A percentile compares a stretch with the other conserved stretches of the same genome.
phyloP scores from a whole-genome alignment of 2,888 invertebrate genomes.

The Platypus cylindrus region DNA sequence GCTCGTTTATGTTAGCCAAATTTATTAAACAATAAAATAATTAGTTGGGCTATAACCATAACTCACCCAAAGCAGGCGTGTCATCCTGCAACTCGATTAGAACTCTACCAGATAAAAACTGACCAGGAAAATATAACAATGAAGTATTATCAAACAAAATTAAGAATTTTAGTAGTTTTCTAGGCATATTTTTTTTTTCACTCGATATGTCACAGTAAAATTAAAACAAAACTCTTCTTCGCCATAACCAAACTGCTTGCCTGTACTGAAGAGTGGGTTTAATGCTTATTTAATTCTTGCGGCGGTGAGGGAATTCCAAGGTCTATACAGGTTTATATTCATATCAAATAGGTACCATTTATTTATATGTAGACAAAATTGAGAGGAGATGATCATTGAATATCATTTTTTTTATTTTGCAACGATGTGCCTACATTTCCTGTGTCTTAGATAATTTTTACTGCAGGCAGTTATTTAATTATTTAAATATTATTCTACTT shows the following conservation, averaged over 20 bases:
- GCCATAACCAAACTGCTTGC: constrained; percentile 17
- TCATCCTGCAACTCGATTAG: constrained; percentile 88
- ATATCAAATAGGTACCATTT: no score
- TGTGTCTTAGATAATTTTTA: no score
- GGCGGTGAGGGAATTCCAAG: constrained; percentile 24
- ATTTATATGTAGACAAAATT: no score
- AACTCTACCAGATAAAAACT: constrained; percentile 83
- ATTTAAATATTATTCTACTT: no score
- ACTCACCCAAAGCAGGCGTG: constrained; percentile 73
- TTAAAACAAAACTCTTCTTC: neutral
- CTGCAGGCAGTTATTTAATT: no score
- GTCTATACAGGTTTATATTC: constrained; percentile 17
- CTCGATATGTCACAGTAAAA: constrained; percentile 4
- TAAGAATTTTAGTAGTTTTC: constrained; percentile 82
- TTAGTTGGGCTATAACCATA: constrained; percentile 11
- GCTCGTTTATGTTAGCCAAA: constrained; percentile 9
- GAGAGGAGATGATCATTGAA: no score
- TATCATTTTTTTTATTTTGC: no score
- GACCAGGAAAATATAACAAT: constrained; percentile 84
- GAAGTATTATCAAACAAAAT: constrained; percentile 91
- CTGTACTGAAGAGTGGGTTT: constrained; percentile 13
- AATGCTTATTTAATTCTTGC: constrained; percentile 13
- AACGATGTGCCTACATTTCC: no score
- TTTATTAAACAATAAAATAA: constrained; percentile 1
- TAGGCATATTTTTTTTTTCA: constrained; percentile 47